Evolutionary conservation across 2,888 invertebrate species (phyloP), one percentile per base, ranked within the genome.

Genomic region (Sphaeridia pumilis): DNA sequence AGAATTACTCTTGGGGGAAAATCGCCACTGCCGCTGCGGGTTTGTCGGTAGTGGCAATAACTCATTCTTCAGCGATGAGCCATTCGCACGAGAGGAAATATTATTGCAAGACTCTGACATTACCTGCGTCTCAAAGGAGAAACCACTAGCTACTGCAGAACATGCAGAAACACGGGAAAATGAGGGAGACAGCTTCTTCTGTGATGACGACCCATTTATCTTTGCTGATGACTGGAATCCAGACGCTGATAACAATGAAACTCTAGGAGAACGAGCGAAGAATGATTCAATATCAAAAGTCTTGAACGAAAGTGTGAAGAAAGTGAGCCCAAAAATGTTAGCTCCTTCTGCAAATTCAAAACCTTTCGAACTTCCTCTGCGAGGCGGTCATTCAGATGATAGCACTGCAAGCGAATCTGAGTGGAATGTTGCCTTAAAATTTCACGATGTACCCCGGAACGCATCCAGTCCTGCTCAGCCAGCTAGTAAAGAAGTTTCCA

Each of bases 351-450:
- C n/a, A n/a, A n/a, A n/a, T n/a, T n/a, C n/a, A n/a, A n/a, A n/a
- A n/a, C n/a, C n/a, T n/a, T n/a, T n/a, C n/a, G n/a, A n/a, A n/a
- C n/a, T n/a, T n/a, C n/a, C n/a, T n/a, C n/a, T n/a, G n/a, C n/a
- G n/a, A n/a, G n/a, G n/a, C n/a, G n/a, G n/a, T n/a, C n/a, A 38
- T 12, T 38, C 38, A 14, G 38, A 38, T 5, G 38, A 38, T 5
- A 38, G 38, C 17, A 38, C 38, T 17, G 38, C 38, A 17, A 38
- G 38, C 17, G 38, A 38, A 38, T 38, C 38, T 17, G 38, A 38
- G 20, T 38, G 38, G 38, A 38, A 38, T 38, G 20, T 14, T 14
- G 10, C 31, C 14, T 7, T 10, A 7, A 14, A 31, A 31, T 31
- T 31, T 31, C 10, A n/a, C n/a, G n/a, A n/a, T n/a, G n/a, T n/a